Evolutionary conservation across 1,140 invertebrate species (phyloP).

Genomic region (Pararge aegeria): DNA sequence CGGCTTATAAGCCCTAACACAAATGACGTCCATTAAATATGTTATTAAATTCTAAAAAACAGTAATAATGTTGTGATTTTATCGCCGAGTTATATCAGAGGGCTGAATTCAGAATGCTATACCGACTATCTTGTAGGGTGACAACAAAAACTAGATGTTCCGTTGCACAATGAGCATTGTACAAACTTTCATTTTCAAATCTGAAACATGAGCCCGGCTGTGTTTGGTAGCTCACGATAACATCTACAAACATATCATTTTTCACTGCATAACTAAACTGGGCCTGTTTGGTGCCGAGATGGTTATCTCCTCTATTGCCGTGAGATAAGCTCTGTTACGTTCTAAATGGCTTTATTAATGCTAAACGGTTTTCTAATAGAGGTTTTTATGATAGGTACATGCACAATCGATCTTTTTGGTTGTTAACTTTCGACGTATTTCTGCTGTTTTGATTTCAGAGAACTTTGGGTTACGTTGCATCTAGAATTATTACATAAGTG

Average conservation of each 20-base stretch:
- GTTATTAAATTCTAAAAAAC: not conserved
- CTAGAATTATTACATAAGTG: too few relatives aligned
- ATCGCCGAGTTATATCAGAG: constrained; percentile 10
- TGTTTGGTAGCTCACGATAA: constrained; percentile 43
- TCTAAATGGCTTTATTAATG: constrained; percentile 32
- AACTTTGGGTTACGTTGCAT: too few relatives aligned
- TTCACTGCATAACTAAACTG: constrained; percentile 59
- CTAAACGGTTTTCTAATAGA: constrained; percentile 37
- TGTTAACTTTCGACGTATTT: not conserved
- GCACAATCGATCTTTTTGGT: not conserved
- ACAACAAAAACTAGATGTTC: constrained; percentile 16
- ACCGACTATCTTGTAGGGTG: constrained; percentile 11
- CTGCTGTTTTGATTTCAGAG: not conserved
- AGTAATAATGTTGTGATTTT: constrained; percentile 24
- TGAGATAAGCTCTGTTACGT: constrained; percentile 35
- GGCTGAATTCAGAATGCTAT: constrained; percentile 18
- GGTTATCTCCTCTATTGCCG: constrained; percentile 43
- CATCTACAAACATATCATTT: constrained; percentile 70
- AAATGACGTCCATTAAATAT: not conserved
- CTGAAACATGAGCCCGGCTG: constrained; percentile 19
- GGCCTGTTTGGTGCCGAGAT: constrained; percentile 28
- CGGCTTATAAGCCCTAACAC: not conserved
- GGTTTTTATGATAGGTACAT: not conserved
- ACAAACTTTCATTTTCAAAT: constrained; percentile 25
- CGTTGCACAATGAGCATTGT: constrained; percentile 18